These are phyloP conservation scores for Cichlasoma orientale DNA, from an alignment of 2,797 vertebrate genomes.

Conservation along the genomic window DNA sequence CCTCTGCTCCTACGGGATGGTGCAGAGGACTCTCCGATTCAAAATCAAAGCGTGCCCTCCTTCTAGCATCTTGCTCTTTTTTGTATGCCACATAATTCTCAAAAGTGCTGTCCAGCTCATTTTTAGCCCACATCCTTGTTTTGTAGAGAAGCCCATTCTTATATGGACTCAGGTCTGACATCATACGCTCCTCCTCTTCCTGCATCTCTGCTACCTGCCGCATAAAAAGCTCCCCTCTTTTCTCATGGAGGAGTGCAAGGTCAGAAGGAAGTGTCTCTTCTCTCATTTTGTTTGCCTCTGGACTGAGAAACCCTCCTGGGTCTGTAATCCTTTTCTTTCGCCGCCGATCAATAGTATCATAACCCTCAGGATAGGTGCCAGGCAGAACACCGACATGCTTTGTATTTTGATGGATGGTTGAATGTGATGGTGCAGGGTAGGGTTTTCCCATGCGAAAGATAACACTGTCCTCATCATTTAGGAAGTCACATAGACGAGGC, in stretches of 20 bases:
- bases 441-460: slow-evolving; percentile 64
- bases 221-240: slow-evolving; percentile 76
- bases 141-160: slow-evolving; percentile 90
- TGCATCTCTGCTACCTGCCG: slow-evolving; percentile 77
- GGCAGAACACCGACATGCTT: slow-evolving; percentile 65
- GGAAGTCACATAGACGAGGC: slow-evolving; percentile 82
- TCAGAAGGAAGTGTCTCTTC: slow-evolving; percentile 63
- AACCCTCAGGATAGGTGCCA: slow-evolving; percentile 86
- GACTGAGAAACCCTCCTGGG: slow-evolving; percentile 49
- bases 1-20: slow-evolving; percentile 75
- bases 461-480: slow-evolving; percentile 78
- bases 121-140: slow-evolving; percentile 82
- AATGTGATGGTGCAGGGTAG: slow-evolving; percentile 46
- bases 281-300: slow-evolving; percentile 37
- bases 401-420: slow-evolving; percentile 48
- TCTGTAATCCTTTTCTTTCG: slow-evolving; percentile 83
- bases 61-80: slow-evolving; percentile 71
- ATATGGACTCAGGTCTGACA: slow-evolving; percentile 83
- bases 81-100: slow-evolving; percentile 80
- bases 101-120: slow-evolving; percentile 76
- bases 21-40: slow-evolving; percentile 81
- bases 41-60: slow-evolving; percentile 72
- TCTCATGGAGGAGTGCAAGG: slow-evolving; percentile 66
- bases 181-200: slow-evolving; percentile 77
- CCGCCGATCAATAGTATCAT: slow-evolving; percentile 88